Evolutionary conservation across 2,113 vertebrate genomes (phyloP).

Genomic region (Lagopus muta): DNA sequence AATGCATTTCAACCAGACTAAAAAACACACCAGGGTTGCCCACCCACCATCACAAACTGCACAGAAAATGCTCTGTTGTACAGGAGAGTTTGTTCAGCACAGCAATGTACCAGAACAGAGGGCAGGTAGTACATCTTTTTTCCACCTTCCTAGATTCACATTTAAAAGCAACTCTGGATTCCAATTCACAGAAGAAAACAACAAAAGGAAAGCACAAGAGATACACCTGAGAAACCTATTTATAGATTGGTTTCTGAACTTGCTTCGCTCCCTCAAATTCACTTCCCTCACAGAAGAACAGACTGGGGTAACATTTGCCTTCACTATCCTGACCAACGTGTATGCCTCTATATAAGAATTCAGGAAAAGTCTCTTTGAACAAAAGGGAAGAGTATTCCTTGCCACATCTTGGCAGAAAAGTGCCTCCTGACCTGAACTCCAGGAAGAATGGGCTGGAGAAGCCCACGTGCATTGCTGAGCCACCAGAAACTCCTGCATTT

Average conservation of each 20-base stretch:
- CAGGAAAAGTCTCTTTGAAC: not conserved
- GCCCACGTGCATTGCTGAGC: not conserved
- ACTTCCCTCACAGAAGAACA: not conserved
- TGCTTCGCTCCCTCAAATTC: not conserved
- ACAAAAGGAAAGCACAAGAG: not conserved
- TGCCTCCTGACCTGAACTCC: not conserved
- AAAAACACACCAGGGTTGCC: not conserved
- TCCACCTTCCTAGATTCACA: not conserved
- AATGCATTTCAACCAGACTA: slow-evolving; percentile 57
- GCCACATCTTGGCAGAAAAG: not conserved
- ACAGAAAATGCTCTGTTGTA: not conserved
- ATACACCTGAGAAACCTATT: not conserved
- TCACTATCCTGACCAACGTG: not conserved
- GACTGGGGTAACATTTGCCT: not conserved
- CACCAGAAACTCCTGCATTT: not conserved
- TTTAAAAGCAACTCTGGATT: not conserved
- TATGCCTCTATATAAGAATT: not conserved
- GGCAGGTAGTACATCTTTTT: not conserved
- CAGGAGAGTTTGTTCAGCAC: not conserved
- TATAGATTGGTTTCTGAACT: not conserved
- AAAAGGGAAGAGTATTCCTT: not conserved
- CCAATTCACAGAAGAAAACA: not conserved
- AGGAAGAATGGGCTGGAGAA: not conserved
- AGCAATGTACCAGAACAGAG: not conserved
- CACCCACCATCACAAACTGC: not conserved